Base-by-base conservation (phyloP, 2,888 invertebrate genomes). In the Atrina japonica region DNA sequence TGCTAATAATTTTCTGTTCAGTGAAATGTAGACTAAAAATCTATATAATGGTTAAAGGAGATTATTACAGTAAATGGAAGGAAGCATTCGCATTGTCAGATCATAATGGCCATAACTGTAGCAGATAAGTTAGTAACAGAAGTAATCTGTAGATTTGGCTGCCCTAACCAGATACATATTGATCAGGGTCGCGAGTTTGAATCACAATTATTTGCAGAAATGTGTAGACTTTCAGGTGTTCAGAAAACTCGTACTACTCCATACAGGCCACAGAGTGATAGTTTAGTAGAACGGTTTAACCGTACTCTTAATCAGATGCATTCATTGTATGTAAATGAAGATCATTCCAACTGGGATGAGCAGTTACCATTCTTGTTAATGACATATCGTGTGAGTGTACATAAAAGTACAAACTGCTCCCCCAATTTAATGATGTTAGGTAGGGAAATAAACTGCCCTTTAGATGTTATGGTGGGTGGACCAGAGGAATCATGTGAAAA, bases 171-270 rank as follows among this genome's bases (percentile, higher is more conserved):
- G n/a, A n/a, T 80, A 3, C 82, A 80, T 52, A 60, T 69, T 21
- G 75, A 77, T 40, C 79, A 77, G 49, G 80, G 82, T n/a, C 35
- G 70, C 18, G 55, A 82, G 30, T 81, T 82, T 53, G 74, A 76
- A 43, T 76, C 21, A 68, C 77, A 11, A n/a, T 72, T 82, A n/a
- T 75, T 81, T 49, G 23, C 35, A 18, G 58, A 43, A 30, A 16
- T 78, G 7, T 80, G 80, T 65, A 21, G 47, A 16, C 16, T 70
- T 7, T 21, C 74, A n/a, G 73, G 69, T 1, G 72, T 80, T 29
- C 41, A 76, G 14, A n/a, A n/a, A n/a, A n/a, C n/a, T 21, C 29
- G 67, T 9, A 80, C 80, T 40, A 71, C 72, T 1, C 75, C 75
- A 7, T 75, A 63, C 58, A 60, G 67, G 9, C 75, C 78, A 11